Evolutionary conservation across 2,113 vertebrate genomes (phyloP).

Genomic region (Microtus pennsylvanicus): DNA sequence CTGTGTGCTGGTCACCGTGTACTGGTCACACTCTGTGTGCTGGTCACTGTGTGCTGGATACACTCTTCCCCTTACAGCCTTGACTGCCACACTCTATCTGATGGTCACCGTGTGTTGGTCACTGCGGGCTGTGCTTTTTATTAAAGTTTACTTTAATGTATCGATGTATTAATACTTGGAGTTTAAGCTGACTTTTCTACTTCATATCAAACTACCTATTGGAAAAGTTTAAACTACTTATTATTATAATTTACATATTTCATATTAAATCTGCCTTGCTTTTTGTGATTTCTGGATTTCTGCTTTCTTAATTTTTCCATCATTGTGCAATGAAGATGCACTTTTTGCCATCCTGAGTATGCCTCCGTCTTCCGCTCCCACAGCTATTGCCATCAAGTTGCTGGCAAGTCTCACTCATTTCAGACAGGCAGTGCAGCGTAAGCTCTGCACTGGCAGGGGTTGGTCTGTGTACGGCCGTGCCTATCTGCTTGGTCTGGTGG

Average conservation of each 20-base stretch:
- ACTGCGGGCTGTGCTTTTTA: neutral
- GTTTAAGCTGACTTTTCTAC: neutral
- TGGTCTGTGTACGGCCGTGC: neutral
- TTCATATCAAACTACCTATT: neutral
- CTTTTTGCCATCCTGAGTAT: neutral
- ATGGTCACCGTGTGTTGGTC: too few species aligned
- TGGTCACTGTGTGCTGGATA: too few species aligned
- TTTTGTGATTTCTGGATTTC: neutral
- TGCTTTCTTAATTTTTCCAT: slow-evolving; percentile 2
- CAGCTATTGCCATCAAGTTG: neutral
- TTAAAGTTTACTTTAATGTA: neutral
- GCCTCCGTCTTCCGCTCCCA: neutral
- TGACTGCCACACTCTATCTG: neutral
- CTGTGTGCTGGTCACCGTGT: too few species aligned
- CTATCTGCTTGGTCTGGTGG: neutral
- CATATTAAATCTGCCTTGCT: slow-evolving; percentile 24
- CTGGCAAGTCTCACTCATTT: slow-evolving; percentile 13
- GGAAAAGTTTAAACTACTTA: neutral
- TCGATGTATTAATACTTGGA: neutral
- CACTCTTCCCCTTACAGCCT: neutral
- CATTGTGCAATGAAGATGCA: neutral
- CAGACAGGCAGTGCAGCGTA: neutral
- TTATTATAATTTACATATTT: slow-evolving; percentile 7
- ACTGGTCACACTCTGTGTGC: too few species aligned
- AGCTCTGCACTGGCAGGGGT: neutral